Evolutionary conservation across 2,888 invertebrate species (phyloP).

Genomic region (Nomada ruficornis): DNA sequence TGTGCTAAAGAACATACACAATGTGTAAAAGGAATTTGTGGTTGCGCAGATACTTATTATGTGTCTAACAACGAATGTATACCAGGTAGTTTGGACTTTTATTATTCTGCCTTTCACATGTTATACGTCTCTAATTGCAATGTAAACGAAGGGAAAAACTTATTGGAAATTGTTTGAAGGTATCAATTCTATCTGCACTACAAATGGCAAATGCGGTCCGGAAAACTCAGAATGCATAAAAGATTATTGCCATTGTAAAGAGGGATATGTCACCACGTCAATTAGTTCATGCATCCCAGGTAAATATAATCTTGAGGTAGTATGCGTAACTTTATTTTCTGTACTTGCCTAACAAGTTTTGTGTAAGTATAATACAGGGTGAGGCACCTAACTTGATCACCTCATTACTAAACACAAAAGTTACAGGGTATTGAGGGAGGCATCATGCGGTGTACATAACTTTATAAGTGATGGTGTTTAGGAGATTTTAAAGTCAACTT

Average conservation of each 20-base stretch:
- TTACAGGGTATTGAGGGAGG: no score
- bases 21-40: conserved; percentile 61
- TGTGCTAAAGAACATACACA: conserved; percentile 53
- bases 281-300: conserved; percentile 62
- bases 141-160: neutral
- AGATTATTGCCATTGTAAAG: conserved; percentile 61
- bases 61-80: conserved; percentile 54
- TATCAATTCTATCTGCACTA: conserved; percentile 62
- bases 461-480: no score
- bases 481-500: no score
- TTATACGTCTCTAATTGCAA: no score
- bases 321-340: neutral
- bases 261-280: conserved; percentile 47
- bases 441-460: no score
- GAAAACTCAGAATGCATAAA: conserved; percentile 62
- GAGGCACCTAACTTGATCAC: no score
- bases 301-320: conserved; percentile 42
- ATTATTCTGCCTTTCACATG: neutral
- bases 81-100: conserved; percentile 59
- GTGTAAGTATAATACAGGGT: no score
- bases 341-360: no score
- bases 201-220: conserved; percentile 49
- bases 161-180: conserved; percentile 55
- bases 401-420: no score
- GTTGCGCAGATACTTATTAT: conserved; percentile 63